Percentiles rank a stretch among this genome's conserved stretches.
Conservation (phyloP, 2,113 vertebrate genomes). For the Cariama cristata region DNA sequence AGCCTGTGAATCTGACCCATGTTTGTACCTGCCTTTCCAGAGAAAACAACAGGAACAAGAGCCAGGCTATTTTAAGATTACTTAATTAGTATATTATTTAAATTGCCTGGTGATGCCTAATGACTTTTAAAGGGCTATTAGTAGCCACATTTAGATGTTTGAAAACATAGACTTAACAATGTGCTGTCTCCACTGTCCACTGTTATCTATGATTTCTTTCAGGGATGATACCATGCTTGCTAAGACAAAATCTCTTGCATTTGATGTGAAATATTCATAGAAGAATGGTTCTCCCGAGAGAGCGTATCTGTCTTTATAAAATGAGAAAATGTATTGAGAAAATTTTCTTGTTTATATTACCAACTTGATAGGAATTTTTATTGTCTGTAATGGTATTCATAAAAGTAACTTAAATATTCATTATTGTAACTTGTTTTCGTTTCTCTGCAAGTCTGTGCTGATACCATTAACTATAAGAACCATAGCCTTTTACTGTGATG, state of each 20-base stretch:
- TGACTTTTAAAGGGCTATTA: background rate
- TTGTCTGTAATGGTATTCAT: background rate
- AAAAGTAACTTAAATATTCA: background rate
- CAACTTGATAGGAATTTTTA: background rate
- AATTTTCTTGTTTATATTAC: background rate
- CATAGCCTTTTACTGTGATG: background rate
- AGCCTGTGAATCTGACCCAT: background rate
- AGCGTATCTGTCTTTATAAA: background rate
- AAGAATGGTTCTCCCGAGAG: background rate
- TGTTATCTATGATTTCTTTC: background rate
- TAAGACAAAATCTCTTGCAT: background rate
- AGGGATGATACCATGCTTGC: background rate
- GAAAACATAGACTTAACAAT: background rate
- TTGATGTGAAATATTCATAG: background rate
- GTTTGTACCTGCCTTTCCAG: background rate
- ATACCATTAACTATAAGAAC: background rate
- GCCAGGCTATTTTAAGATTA: background rate
- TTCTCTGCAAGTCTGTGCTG: background rate
- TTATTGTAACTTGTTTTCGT: background rate
- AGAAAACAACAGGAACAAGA: background rate
- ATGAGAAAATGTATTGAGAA: background rate
- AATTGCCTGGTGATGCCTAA: background rate
- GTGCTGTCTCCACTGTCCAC: background rate
- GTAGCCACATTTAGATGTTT: background rate
- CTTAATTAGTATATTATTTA: background rate